phyloP scores from a whole-genome alignment of 2,113 vertebrate genomes.

The Lipophrys pholis region DNA sequence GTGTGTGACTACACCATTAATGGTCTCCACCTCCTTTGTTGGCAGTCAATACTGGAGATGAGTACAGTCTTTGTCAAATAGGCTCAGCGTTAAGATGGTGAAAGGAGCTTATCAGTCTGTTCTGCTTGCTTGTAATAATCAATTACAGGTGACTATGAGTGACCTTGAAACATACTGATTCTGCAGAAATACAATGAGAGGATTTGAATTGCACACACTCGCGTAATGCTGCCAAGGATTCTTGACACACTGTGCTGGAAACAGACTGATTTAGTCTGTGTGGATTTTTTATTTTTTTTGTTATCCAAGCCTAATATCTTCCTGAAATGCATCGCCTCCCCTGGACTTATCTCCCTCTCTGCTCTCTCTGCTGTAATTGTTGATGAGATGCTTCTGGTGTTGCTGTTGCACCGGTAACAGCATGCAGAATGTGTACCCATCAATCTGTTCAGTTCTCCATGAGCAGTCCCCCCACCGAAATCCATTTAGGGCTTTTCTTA shows the following conservation, averaged over 20 bases:
- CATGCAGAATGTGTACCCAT: conserved; percentile 86
- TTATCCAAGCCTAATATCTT: conserved; percentile 68
- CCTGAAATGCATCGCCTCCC: conserved; percentile 73
- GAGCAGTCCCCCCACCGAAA: conserved; percentile 86
- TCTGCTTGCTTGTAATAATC: conserved; percentile 76
- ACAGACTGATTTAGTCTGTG: conserved; percentile 50
- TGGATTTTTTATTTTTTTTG: conserved; percentile 53
- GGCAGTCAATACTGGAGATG: conserved; percentile 44
- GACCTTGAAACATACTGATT: conserved; percentile 79
- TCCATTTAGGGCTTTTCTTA: conserved; percentile 86
- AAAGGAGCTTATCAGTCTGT: conserved; percentile 70
- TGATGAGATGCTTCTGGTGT: conserved; percentile 80
- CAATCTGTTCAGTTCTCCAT: conserved; percentile 88
- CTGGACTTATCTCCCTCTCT: conserved; percentile 69
- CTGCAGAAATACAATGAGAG: conserved; percentile 73
- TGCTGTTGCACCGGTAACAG: conserved; percentile 81
- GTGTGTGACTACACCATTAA: conserved; percentile 38
- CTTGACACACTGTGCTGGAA: conserved; percentile 54
- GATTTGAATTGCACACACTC: conserved; percentile 73
- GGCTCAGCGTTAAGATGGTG: conserved; percentile 59
- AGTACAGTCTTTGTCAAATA: conserved; percentile 62
- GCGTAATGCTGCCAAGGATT: conserved; percentile 62
- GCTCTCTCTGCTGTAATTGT: conserved; percentile 83
- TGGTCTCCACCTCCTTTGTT: conserved; percentile 37
- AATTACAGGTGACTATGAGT: conserved; percentile 75